phyloP scores from a whole-genome alignment of 2,888 invertebrate genomes.

The Agriopis leucophaearia region DNA sequence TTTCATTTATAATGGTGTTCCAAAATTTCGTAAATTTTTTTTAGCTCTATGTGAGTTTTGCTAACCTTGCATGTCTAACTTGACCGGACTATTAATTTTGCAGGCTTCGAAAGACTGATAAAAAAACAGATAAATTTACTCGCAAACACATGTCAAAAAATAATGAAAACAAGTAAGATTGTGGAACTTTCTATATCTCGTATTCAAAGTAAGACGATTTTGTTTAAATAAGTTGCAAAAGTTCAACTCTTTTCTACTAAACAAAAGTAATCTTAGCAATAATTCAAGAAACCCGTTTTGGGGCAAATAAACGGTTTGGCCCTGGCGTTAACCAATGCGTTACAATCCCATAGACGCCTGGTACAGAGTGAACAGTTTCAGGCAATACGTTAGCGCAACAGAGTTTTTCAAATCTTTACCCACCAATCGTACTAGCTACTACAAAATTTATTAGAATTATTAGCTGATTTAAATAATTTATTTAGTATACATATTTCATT shows the following conservation, averaged over 20 bases:
- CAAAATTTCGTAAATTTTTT: too few relatives aligned
- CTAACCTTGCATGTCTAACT: too few relatives aligned
- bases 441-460: too few relatives aligned
- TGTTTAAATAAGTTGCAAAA: constrained; percentile 40
- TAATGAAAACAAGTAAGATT: constrained; percentile 36
- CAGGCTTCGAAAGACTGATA: too few relatives aligned
- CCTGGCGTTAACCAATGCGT: constrained; percentile 1
- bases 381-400: not conserved
- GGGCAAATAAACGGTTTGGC: constrained; percentile 39
- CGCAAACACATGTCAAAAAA: constrained; percentile 15
- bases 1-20: too few relatives aligned
- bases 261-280: constrained; percentile 43
- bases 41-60: too few relatives aligned
- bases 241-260: constrained; percentile 42
- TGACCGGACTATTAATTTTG: too few relatives aligned
- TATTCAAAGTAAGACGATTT: constrained; percentile 34
- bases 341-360: not conserved
- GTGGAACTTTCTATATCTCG: constrained; percentile 39
- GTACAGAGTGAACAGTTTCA: not conserved
- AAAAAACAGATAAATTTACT: not conserved
- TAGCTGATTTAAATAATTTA: too few relatives aligned
- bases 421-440: not conserved
- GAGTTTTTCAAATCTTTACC: not conserved
- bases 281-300: constrained; percentile 43
- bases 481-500: not conserved